Evolutionary conservation across 2,113 vertebrate species (phyloP).

Genomic region (Gymnarchus niloticus): DNA sequence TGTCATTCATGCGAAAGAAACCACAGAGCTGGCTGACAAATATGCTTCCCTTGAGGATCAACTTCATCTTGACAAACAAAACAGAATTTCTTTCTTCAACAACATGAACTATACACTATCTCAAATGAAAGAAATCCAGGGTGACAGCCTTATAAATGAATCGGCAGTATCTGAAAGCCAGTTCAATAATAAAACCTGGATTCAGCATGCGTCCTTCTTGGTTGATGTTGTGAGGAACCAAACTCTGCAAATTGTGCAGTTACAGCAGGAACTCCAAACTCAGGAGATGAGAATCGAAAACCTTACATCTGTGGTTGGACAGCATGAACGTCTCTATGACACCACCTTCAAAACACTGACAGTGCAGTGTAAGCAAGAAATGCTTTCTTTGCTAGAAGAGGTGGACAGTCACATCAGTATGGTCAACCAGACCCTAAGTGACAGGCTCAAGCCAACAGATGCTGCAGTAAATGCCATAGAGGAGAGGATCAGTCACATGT

Average conservation of each 20-base stretch:
- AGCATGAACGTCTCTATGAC: constrained; percentile 51
- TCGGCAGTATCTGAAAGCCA: constrained; percentile 23
- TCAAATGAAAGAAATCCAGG: constrained; percentile 54
- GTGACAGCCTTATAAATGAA: constrained; percentile 41
- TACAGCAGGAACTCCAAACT: constrained; percentile 55
- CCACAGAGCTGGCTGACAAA: constrained; percentile 58
- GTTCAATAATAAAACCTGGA: constrained; percentile 42
- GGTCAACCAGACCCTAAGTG: constrained; percentile 62
- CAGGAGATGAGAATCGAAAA: constrained; percentile 64
- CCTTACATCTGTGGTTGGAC: constrained; percentile 51
- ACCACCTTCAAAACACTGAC: constrained; percentile 54
- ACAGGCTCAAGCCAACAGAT: constrained; percentile 55
- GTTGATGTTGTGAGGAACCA: constrained; percentile 60
- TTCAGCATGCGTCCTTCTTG: constrained; percentile 47
- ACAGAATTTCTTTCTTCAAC: constrained; percentile 51
- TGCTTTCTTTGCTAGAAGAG: constrained; percentile 53
- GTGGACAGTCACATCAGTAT: constrained; percentile 47
- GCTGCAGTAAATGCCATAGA: constrained; percentile 63
- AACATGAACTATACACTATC: constrained; percentile 61
- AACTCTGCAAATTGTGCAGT: constrained; percentile 51
- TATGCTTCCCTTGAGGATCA: constrained; percentile 53
- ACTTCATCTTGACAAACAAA: constrained; percentile 48
- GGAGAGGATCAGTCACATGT: constrained; percentile 67
- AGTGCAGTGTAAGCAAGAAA: constrained; percentile 52
- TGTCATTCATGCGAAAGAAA: constrained; percentile 47